Percentiles rank a stretch among this genome's conserved stretches.
These are phyloP conservation scores for Scaptomyza pallida DNA, from an alignment of 1,140 invertebrate genomes.

Conservation along the genomic window DNA sequence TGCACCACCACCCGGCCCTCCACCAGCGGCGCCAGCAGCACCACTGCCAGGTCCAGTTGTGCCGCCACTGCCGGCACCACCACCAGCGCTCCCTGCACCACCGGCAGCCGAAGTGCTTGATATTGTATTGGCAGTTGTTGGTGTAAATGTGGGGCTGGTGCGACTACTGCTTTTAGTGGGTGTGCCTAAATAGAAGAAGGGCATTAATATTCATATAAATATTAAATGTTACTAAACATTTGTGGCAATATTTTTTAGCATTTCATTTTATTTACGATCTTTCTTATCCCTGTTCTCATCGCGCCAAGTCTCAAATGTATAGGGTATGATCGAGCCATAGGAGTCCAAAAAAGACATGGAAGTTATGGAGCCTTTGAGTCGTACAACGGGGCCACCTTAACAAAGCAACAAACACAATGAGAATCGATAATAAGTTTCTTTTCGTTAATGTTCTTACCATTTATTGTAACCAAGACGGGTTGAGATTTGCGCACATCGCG, in stretches of 20 bases:
- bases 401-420: background rate
- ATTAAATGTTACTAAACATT: no score
- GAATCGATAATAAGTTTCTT: no score
- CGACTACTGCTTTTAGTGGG: conserved; percentile 81
- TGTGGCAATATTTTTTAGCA: no score
- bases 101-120: conserved; percentile 73
- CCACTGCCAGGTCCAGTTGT: conserved; percentile 23
- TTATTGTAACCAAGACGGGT: conserved; percentile 95
- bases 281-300: conserved; percentile 90
- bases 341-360: conserved; percentile 98
- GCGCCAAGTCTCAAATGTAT: conserved; percentile 93
- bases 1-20: conserved; percentile 1
- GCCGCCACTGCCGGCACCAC: background rate
- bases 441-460: conserved; percentile 87
- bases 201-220: background rate
- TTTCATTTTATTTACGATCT: conserved; percentile 85
- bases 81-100: conserved; percentile 78
- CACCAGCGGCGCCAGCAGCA: conserved; percentile 57
- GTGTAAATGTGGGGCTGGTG: conserved; percentile 82
- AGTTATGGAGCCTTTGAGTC: conserved; percentile 96
- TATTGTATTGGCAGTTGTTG: conserved; percentile 84
- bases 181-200: conserved; percentile 51
- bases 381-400: conserved; percentile 94
- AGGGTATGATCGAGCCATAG: conserved; percentile 93
- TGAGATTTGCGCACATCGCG: conserved; percentile 92